These are phyloP conservation scores for Drosophila nasuta DNA, from an alignment of 1,140 invertebrate species.

Conservation along the genomic window DNA sequence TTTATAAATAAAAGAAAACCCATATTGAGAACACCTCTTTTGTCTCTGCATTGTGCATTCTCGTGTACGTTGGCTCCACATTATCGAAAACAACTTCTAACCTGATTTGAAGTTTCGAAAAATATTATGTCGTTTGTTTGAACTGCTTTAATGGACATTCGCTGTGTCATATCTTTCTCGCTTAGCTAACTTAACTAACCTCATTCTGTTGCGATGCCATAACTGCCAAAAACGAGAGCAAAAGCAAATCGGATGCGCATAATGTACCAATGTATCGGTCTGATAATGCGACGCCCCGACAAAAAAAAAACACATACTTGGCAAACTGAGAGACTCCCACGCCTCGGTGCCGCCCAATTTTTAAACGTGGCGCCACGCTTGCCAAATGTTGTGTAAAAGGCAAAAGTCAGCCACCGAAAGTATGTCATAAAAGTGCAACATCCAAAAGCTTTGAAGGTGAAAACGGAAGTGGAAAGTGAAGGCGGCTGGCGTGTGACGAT, in stretches of 20 bases:
- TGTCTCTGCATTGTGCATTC: too few relatives aligned
- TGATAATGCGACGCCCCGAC: slow-evolving; percentile 67
- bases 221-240: slow-evolving; percentile 36
- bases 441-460: slow-evolving; percentile 34
- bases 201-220: slow-evolving; percentile 44
- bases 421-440: slow-evolving; percentile 76
- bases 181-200: slow-evolving; percentile 31
- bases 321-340: slow-evolving; percentile 45
- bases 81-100: too few relatives aligned
- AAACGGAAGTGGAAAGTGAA: slow-evolving; percentile 24
- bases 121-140: too few relatives aligned
- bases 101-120: too few relatives aligned
- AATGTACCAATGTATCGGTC: slow-evolving; percentile 79
- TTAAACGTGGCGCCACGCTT: slow-evolving; percentile 49
- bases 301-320: slow-evolving; percentile 43
- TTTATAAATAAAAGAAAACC: too few relatives aligned
- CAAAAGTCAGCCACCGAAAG: slow-evolving; percentile 56
- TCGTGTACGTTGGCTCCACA: too few relatives aligned
- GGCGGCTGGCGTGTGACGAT: not conserved
- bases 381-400: slow-evolving; percentile 82
- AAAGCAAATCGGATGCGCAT: slow-evolving; percentile 72
- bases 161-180: slow-evolving; percentile 22
- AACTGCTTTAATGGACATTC: not conserved
- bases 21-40: too few relatives aligned
- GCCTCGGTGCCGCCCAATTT: slow-evolving; percentile 17